phyloP scores from a whole-genome alignment of 2,113 vertebrate species.

The Corythoichthys haematopterus region DNA sequence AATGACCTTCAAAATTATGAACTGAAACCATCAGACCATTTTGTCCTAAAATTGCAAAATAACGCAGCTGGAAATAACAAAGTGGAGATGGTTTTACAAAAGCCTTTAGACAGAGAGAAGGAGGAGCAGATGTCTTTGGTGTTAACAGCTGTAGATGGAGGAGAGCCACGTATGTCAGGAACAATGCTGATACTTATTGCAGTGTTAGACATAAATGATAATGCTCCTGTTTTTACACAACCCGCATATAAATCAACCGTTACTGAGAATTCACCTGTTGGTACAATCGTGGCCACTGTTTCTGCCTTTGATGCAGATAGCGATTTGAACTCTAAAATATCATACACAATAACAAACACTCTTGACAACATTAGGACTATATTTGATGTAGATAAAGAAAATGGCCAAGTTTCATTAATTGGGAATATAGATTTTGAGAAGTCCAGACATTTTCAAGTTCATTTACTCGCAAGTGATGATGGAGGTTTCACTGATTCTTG shows the following conservation, averaged over 20 bases:
- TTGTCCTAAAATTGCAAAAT: slow-evolving; percentile 26
- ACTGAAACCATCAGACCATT: slow-evolving; percentile 59
- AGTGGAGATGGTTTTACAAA: slow-evolving; percentile 57
- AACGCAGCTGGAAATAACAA: slow-evolving; percentile 35
- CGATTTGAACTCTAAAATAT: slow-evolving; percentile 20
- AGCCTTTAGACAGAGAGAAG: slow-evolving; percentile 53
- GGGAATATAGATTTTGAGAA: slow-evolving; percentile 69
- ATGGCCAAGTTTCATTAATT: slow-evolving; percentile 50
- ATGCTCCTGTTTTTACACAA: slow-evolving; percentile 76
- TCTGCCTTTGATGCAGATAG: slow-evolving; percentile 56
- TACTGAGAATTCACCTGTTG: slow-evolving; percentile 50
- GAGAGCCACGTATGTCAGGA: slow-evolving; percentile 49
- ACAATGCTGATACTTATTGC: slow-evolving; percentile 53
- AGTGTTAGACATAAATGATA: slow-evolving; percentile 83
- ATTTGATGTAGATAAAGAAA: slow-evolving; percentile 55
- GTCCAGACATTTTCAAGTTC: slow-evolving; percentile 57
- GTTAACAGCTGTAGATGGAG: slow-evolving; percentile 54
- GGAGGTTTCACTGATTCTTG: slow-evolving; percentile 59
- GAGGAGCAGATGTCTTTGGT: slow-evolving; percentile 30
- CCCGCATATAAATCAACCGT: slow-evolving; percentile 54
- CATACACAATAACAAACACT: slow-evolving; percentile 51
- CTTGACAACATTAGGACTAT: slow-evolving; percentile 8
- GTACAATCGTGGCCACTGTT: slow-evolving; percentile 49
- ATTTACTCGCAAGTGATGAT: slow-evolving; percentile 63
- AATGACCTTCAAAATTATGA: slow-evolving; percentile 72